Evolutionary conservation across 2,113 vertebrate genomes (phyloP).

Genomic region (Aspidoscelis tigris): DNA sequence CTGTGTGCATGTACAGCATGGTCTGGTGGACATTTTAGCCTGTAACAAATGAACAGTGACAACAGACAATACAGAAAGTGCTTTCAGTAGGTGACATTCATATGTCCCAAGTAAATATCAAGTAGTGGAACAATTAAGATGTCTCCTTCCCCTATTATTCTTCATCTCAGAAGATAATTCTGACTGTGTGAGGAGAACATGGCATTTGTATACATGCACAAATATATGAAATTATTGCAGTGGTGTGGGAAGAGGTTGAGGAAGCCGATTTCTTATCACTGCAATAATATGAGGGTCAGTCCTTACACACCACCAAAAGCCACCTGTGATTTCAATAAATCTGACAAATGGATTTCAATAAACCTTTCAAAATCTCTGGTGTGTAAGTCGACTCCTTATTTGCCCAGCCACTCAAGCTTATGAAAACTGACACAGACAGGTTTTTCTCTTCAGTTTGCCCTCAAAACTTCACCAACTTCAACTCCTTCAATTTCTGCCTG

Average conservation of each 20-base stretch:
- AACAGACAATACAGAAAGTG: no score
- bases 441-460: constrained; percentile 64
- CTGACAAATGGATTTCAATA: not conserved
- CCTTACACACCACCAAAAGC: not conserved
- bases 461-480: constrained; percentile 69
- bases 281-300: not conserved
- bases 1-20: no score
- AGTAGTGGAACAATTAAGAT: not conserved
- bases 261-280: not conserved
- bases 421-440: constrained; percentile 44
- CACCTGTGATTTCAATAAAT: not conserved
- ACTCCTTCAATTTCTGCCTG: constrained; percentile 68
- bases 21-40: no score
- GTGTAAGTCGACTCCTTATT: not conserved
- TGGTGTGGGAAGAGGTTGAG: no score
- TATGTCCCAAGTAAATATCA: not conserved
- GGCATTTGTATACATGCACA: not conserved
- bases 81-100: not conserved
- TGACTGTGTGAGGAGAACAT: not conserved
- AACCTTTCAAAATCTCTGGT: not conserved
- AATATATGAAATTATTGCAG: not conserved
- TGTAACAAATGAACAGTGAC: no score
- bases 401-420: not conserved
- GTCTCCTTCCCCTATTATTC: not conserved
- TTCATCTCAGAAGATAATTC: no score